phyloP scores from a whole-genome alignment of 2,888 invertebrate genomes.

The Trimorus sp. region DNA sequence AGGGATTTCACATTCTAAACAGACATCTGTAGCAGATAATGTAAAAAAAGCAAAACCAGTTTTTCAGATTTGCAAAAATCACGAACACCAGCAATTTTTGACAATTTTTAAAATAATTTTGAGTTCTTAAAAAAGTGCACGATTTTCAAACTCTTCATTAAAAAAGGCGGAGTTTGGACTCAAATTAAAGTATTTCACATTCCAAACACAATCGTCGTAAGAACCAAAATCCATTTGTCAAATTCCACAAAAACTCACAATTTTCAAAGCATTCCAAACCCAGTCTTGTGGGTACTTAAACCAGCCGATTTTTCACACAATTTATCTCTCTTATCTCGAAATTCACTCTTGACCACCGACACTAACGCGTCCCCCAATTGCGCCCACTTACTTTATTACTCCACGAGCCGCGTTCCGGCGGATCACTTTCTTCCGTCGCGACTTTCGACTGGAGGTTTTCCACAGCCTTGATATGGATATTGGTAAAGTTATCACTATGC shows the following conservation, averaged over 20 bases:
- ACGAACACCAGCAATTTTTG: background rate
- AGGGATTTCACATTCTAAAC: too few species aligned
- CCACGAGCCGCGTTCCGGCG: conserved; percentile 42
- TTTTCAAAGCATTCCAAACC: too few species aligned
- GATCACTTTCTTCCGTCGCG: background rate
- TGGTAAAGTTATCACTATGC: conserved; percentile 12
- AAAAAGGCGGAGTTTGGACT: background rate
- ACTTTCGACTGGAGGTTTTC: conserved; percentile 36
- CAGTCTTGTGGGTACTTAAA: too few species aligned
- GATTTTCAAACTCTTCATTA: background rate
- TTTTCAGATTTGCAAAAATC: background rate
- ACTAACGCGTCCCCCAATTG: too few species aligned
- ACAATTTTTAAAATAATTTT: background rate
- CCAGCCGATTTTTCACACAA: too few species aligned
- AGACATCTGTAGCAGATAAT: background rate
- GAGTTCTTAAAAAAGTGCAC: background rate
- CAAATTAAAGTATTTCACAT: background rate
- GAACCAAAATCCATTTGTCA: too few species aligned
- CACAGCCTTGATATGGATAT: conserved; percentile 29
- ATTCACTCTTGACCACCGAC: too few species aligned
- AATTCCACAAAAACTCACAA: too few species aligned
- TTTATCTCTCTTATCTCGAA: background rate
- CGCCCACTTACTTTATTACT: conserved; percentile 43
- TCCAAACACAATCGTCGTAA: too few species aligned
- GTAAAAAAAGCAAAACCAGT: background rate